Base-by-base conservation (phyloP, 2,113 vertebrate genomes). In the Microcebus murinus region DNA sequence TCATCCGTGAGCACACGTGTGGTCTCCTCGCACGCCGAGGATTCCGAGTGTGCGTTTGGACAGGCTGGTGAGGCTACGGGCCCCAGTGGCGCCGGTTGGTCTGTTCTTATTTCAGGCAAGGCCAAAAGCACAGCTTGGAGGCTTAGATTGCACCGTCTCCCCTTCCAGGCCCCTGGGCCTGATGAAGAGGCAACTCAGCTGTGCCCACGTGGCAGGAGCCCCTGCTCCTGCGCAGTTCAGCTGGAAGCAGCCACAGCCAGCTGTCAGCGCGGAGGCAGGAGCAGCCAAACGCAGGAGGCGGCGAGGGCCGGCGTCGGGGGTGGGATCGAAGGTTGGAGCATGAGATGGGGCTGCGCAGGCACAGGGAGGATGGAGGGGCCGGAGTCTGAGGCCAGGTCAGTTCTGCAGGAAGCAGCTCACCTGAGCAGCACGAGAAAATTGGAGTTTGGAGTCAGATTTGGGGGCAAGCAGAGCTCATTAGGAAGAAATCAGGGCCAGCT, bases 381-480 rank as follows among this genome's bases (percentile, higher is more conserved):
- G 20, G 94, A 36, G 20, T 92, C 57, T 50, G n/a, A 94, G 76
- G 73, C 61, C 9, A 50, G 61, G 57, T 45, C 91, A 86, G 42
- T 48, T 55, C 81, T 70, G 73, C 25, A 31, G 73, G 81, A 74
- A 61, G 85, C 57, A 34, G 34, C 76, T 88, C 42, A 82, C 48
- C 18, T 25, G 63, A 92, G 71, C 65, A 77, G 20, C n/a, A 3
- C 77, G 73, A 87, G 91, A 39, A 90, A 88, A 59, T 52, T 67
- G n/a, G 94, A 91, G 34, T 50, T 77, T 94, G 76, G 48, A 70
- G 59, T 96, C 77, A 87, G 79, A 83, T 52, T 90, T 79, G 81
- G 97, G 96, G 96, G 87, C 93, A 93, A 45, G 23, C 39, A 87
- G 83, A 94, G 14, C 83, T 90, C 87, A 55, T 86, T 82, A 92